phyloP scores from a whole-genome alignment of 2,113 vertebrate genomes.

The Eubucco bourcierii region DNA sequence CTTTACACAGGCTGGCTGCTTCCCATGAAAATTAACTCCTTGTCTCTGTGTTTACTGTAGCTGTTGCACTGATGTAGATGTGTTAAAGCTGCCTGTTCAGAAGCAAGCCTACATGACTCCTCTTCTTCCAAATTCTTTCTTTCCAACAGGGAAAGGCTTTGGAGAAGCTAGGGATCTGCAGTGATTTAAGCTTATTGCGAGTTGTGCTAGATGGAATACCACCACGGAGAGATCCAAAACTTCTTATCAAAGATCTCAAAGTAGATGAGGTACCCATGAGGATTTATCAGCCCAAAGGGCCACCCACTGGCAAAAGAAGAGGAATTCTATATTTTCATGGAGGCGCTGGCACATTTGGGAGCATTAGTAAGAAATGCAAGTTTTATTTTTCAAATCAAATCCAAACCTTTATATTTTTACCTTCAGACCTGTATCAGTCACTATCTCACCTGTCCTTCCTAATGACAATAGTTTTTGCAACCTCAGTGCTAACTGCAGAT shows the following conservation, averaged over 20 bases:
- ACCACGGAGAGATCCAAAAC: background rate
- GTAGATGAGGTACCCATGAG: conserved; percentile 76
- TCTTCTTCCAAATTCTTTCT: background rate
- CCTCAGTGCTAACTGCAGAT: background rate
- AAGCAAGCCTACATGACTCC: background rate
- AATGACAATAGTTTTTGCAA: background rate
- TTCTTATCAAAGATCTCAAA: conserved; percentile 72
- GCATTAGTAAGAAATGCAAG: conserved; percentile 74
- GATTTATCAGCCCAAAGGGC: conserved; percentile 76
- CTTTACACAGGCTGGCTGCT: background rate
- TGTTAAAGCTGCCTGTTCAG: background rate
- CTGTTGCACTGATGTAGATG: background rate
- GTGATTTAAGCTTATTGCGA: conserved; percentile 64
- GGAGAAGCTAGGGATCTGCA: conserved; percentile 76
- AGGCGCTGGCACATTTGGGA: conserved; percentile 75
- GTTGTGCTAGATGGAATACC: background rate
- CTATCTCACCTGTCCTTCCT: background rate
- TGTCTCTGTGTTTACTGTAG: background rate
- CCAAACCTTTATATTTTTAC: background rate
- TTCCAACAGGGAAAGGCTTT: conserved; percentile 75
- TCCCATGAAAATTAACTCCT: background rate
- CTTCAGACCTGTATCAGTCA: background rate
- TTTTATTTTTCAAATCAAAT: conserved; percentile 12
- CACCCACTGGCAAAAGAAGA: conserved; percentile 43
- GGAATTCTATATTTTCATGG: conserved; percentile 82